phyloP scores from a whole-genome alignment of 2,113 vertebrate genomes.

The Mastomys natalensis region DNA sequence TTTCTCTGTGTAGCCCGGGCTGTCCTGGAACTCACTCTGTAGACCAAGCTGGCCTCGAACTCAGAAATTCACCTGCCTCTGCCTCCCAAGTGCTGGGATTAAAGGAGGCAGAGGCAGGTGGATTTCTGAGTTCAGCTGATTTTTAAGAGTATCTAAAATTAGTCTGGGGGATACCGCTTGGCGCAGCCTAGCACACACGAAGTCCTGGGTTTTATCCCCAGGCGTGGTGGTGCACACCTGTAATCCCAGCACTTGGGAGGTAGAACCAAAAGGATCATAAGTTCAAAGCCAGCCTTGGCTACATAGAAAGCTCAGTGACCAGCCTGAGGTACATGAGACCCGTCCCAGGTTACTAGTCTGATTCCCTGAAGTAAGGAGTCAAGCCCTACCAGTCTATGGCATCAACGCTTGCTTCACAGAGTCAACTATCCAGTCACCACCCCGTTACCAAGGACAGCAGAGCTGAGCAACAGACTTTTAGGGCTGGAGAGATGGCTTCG shows the following conservation, averaged over 20 bases:
- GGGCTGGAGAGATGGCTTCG: not conserved
- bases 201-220: not conserved
- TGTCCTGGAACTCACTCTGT: too few relatives aligned
- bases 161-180: not conserved
- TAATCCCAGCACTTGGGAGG: not conserved
- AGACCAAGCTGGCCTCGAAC: too few relatives aligned
- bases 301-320: not conserved
- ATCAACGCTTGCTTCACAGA: not conserved
- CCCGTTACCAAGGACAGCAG: not conserved
- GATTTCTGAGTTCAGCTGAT: too few relatives aligned
- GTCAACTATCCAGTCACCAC: not conserved
- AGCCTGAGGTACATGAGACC: not conserved
- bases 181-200: not conserved
- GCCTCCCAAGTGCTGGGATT: too few relatives aligned
- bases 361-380: not conserved
- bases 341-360: not conserved
- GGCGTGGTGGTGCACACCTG: not conserved
- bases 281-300: not conserved
- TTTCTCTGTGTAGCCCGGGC: too few relatives aligned
- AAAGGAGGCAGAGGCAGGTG: too few relatives aligned
- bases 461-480: not conserved
- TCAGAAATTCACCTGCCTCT: too few relatives aligned
- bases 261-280: not conserved
- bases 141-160: not conserved
- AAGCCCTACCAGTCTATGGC: not conserved